Percentiles rank a stretch among this genome's conserved stretches.
phyloP scores from a whole-genome alignment of 2,113 vertebrate genomes.

The Mesocricetus auratus region DNA sequence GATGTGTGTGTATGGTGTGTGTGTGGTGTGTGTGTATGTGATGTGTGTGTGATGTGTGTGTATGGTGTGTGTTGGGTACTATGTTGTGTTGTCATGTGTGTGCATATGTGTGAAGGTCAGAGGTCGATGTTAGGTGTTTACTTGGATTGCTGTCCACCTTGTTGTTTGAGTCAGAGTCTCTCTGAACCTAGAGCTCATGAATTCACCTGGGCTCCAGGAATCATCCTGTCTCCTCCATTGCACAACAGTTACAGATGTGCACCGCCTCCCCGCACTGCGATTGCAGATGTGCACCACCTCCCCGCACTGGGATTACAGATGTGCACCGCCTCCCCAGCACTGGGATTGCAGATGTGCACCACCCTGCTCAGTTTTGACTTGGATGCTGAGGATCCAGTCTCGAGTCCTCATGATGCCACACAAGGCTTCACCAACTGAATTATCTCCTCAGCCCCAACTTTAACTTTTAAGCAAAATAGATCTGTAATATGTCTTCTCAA shows the following conservation, averaged over 20 bases:
- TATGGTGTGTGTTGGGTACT: not conserved
- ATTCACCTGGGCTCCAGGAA: not conserved
- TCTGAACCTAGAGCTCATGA: not conserved
- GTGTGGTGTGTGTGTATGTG: no score
- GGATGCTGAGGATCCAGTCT: not conserved
- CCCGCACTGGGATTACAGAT: no score
- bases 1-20: no score
- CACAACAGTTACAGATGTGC: not conserved
- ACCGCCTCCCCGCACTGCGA: not conserved
- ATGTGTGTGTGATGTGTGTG: no score
- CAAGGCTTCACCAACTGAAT: not conserved
- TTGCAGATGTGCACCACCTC: not conserved
- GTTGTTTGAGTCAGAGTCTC: not conserved
- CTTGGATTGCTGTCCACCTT: not conserved
- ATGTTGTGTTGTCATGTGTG: no score
- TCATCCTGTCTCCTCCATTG: not conserved
- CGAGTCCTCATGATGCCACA: not conserved
- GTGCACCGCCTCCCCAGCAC: not conserved
- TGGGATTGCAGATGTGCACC: not conserved
- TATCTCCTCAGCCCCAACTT: not conserved
- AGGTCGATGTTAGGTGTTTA: not conserved
- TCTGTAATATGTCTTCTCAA: not conserved
- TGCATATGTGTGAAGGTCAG: not conserved
- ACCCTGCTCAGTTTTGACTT: not conserved
- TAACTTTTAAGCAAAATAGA: constrained; percentile 25